Base-by-base conservation (phyloP, 2,113 vertebrate genomes). In the Ahaetulla prasina region DNA sequence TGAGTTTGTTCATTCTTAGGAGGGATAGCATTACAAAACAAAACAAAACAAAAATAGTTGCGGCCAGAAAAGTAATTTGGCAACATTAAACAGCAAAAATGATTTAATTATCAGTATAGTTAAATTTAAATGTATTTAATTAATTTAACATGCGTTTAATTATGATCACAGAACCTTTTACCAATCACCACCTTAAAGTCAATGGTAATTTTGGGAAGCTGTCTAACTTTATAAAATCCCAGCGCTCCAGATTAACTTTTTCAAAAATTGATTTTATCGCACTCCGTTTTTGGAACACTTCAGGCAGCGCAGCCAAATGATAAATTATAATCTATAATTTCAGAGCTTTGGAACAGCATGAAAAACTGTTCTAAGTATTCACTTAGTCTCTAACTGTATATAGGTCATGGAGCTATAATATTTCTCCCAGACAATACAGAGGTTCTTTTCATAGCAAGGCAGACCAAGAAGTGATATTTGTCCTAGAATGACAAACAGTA, bases 401-500 rank as follows among this genome's bases (percentile, higher is more conserved):
- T 7, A 80, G 74, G 90, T 45, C 22, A 68, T 43, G 35, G 8
- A 55, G 89, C 89, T 49, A 9, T 47, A 68, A 3, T 9, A 14
- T 74, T 89, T 86, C 74, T 85, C 87, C 49, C 22, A 68, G 23
- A 23, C 20, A 35, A 49, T 63, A 43, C 84, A 54, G 6, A 91
- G 49, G 53, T 43, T 90, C 63, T 30, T 85, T 60, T 85, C 16
- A 50, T 23, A 85, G 94, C 53, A 49, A 39, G 49, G 8, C 0
- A 0, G 63, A 90, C 90, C 87, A 89, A 94, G 93, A 93, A 95
- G 85, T 80, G 60, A 49, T 92, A 49, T 49, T 88, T 43, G 1
- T 0, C 86, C 49, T 93, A 89, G 35, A 80, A 0, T 5, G 95
- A 90, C 86, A 93, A 95, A 94, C 63, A 95, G 86, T 0, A 55